Base-by-base conservation (phyloP, 2,113 vertebrate genomes). In the Alectura lathami region DNA sequence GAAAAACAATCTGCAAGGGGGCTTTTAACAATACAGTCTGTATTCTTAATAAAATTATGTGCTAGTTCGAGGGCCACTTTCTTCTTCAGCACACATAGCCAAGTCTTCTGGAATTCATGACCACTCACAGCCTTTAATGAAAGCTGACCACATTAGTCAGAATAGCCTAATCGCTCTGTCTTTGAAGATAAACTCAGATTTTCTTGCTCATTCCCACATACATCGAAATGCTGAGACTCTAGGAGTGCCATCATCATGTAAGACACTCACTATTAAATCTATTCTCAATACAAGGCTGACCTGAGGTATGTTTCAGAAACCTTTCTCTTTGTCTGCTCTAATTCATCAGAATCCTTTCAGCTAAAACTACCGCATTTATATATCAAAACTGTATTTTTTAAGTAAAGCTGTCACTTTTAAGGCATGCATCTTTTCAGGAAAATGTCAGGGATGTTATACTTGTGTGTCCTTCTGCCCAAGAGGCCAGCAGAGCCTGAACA, bases 371-470 rank as follows among this genome's bases (percentile, higher is more conserved):
- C 40, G 2, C 90, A 84, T 91, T 97, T 94, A 96, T 88, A 95
- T 54, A 93, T 96, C 96, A 96, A 94, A 97, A 96, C 94, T 88
- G 92, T 81, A 80, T 86, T 93, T 97, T 93, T 92, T 87, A 97
- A 97, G 93, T 93, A 88, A 59, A 97, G 95, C 91, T 98, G 96
- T 96, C 96, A 96, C 92, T 97, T 96, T 88, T 85, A 96, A 96
- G 92, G 95, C 93, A 84, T 82, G 91, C 72, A 87, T 96, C 96
- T 94, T 96, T 93, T 94, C 95, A 96, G 89, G 92, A 96, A 97
- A 97, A 98, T 97, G 97, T 96, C 97, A 98, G 95, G 80, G 91
- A 94, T 97, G 95, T 96, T 97, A 96, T 96, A 97, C 94, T 97
- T 96, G 94, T 96, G 94, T 91, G 94, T 97, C 97, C 95, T 93